Evolutionary conservation across 1,140 invertebrate species (phyloP).

Genomic region (Caerostris darwini): DNA sequence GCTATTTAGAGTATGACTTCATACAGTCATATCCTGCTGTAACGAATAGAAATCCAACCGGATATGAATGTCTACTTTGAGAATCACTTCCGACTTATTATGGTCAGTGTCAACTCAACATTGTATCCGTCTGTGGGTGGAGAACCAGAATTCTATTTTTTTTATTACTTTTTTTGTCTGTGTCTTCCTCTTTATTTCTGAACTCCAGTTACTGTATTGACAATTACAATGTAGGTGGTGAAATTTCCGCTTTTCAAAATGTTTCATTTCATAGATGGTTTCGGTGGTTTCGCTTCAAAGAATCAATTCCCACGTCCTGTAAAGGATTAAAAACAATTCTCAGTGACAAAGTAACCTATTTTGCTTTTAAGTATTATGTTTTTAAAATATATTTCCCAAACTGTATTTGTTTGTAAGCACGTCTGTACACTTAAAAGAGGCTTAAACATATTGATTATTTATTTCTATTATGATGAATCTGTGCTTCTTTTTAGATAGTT

Average conservation of each 20-base stretch:
- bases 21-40: not conserved
- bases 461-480: no score
- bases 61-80: not conserved
- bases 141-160: not conserved
- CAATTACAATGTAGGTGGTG: not conserved
- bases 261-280: not conserved
- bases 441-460: not conserved
- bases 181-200: not conserved
- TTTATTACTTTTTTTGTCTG: not conserved
- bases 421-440: not conserved
- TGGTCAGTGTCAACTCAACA: conserved; percentile 1
- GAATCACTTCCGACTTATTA: not conserved
- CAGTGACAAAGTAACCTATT: conserved; percentile 27
- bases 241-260: not conserved
- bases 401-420: not conserved
- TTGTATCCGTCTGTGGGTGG: not conserved
- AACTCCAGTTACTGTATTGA: not conserved
- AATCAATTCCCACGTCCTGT: conserved; percentile 10
- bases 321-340: not conserved
- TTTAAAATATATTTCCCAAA: not conserved
- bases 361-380: not conserved
- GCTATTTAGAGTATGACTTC: not conserved
- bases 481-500: no score
- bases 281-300: not conserved
- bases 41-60: not conserved